Base-by-base conservation (phyloP, 2,888 invertebrate genomes). In the Tuta absoluta region DNA sequence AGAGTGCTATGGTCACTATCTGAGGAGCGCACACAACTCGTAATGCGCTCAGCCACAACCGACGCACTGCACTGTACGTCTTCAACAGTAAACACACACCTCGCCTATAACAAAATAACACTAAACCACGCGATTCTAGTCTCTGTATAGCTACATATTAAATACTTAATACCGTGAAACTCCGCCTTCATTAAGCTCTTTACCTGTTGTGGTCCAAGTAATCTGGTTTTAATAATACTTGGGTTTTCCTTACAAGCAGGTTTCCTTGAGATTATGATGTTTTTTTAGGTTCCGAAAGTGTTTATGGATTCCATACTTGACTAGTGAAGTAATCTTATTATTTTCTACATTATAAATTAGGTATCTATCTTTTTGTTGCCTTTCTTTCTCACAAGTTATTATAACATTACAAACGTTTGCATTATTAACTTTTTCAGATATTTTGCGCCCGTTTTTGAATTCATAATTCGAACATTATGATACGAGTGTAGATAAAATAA, bases 251-350 rank as follows among this genome's bases (percentile, higher is more conserved):
- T 23, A 28, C 14, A 14, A 62, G 53, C 64, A 53, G 60, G 64
- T 63, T 65, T 85, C 86, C 19, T 61, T 57, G 62, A 28, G 48
- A 33, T 1, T 38, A 45, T 45, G 4, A 56, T 11, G 28, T 56
- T 11, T 24, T 11, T 24, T 28, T 28, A 58, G 17, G 1, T n/a
- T 58, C 19, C 12, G 12, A 41, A 41, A 56, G 3, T 12, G 33
- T 38, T 58, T 37, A 19, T 1, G 19, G 48, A 48, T 48, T 17
- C 48, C 48, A 5, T 45, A n/a, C 5, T 45, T 45, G 2, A 45
- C 14, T n/a, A 45, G 17, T n/a, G 17, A 1, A 45, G 17, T 1
- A 45, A 45, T 1, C n/a, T n/a, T n/a, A n/a, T 28, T 28, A 28
- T 28, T 28, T 4, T 28, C 2, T 4, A 28, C 5, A 28, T 28